These are phyloP conservation scores for Natrix natrix DNA, from an alignment of 2,797 vertebrate species.

Conservation along the genomic window DNA sequence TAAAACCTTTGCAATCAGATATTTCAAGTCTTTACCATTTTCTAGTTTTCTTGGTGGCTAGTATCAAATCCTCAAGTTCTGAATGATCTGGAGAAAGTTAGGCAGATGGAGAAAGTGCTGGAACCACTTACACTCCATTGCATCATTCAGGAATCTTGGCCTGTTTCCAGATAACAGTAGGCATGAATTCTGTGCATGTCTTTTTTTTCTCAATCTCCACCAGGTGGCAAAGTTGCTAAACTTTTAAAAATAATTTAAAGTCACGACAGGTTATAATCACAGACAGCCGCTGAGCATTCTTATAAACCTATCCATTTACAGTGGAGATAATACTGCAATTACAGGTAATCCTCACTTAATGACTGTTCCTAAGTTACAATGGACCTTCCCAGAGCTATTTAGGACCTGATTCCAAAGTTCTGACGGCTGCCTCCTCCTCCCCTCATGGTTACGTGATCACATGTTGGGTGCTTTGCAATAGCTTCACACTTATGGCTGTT, in stretches of 20 bases:
- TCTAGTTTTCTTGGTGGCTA: background rate
- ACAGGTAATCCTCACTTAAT: background rate
- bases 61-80: background rate
- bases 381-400: background rate
- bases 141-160: background rate
- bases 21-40: background rate
- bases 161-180: no score
- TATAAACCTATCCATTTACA: background rate
- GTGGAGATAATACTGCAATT: background rate
- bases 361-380: background rate
- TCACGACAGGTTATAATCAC: background rate
- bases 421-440: rapidly evolving
- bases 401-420: background rate
- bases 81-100: background rate
- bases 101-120: background rate
- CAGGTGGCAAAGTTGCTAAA: background rate
- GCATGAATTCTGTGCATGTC: background rate
- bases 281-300: background rate
- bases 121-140: background rate
- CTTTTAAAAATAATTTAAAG: background rate
- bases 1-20: no score
- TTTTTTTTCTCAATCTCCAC: background rate
- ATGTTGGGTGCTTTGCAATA: background rate
- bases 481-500: background rate
- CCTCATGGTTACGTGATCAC: background rate